phyloP scores from a whole-genome alignment of 2,888 invertebrate species.

The Brenthis daphne region DNA sequence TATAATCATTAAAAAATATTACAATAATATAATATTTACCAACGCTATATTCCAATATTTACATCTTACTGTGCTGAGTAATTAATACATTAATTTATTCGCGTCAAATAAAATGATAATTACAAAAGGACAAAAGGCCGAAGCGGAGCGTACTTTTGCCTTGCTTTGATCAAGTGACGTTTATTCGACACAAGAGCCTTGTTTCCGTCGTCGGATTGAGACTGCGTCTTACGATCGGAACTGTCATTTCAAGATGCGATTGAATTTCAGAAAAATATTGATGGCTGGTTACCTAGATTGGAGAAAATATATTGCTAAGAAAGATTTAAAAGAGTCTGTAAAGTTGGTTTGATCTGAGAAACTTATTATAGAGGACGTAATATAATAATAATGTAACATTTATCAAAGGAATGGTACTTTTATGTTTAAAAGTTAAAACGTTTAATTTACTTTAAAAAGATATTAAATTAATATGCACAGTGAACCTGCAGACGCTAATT shows the following conservation, averaged over 20 bases:
- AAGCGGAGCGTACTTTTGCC: slow-evolving; percentile 23
- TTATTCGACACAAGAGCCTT: slow-evolving; percentile 43
- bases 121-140: slow-evolving; percentile 15
- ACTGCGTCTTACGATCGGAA: slow-evolving; percentile 35
- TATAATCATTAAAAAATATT: no score
- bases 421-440: no score
- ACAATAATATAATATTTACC: no score
- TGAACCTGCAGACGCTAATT: slow-evolving; percentile 16
- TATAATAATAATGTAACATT: no score
- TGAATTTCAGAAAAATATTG: slow-evolving; percentile 41
- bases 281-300: slow-evolving; percentile 27
- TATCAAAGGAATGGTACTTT: no score
- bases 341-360: not conserved
- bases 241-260: slow-evolving; percentile 39
- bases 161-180: slow-evolving; percentile 38
- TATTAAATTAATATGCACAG: slow-evolving; percentile 1
- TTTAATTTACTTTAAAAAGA: no score
- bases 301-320: not conserved
- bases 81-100: not conserved
- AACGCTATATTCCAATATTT: no score
- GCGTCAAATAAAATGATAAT: not conserved
- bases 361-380: no score
- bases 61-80: no score
- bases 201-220: slow-evolving; percentile 32
- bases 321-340: not conserved